Evolutionary conservation across 2,113 vertebrate genomes (phyloP), one percentile per base, ranked within the genome.

Genomic region (Sander lucioperca): DNA sequence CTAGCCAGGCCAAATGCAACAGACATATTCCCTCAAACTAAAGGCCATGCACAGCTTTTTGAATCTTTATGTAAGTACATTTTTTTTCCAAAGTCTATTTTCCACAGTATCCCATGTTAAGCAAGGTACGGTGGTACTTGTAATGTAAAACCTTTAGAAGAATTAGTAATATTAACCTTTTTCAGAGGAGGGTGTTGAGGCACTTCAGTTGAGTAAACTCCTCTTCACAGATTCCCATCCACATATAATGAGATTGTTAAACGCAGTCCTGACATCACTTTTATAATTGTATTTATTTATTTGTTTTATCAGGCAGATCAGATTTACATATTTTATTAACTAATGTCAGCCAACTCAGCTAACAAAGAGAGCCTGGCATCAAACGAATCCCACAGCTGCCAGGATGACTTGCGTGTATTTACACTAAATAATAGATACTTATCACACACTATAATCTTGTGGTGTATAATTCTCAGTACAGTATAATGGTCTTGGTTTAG

Each of bases 161-260:
- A 48, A 65, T 72, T 4, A 58, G 3, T 56, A 25, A 33, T 57
- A 59, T 4, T 39, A 45, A 63, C 65, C 51, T 81, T 39, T 57
- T 27, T 19, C 2, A 74, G 63, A 21, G 43, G 39, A 74, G 12
- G 45, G 3, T 27, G 14, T 61, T 30, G 19, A 85, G 47, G 15
- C 36, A 45, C 70, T 70, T 74, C 33, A 43, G 36, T 33, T 68
- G 48, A 86, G 48, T n/a, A 48, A 48, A 73, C 61, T 62, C 48
- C 50, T 69, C 59, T 72, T 50, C n/a, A 79, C 54, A 70, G 53
- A 70, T 48, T 54, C 59, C 53, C 25, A 30, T 61, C 51, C 43
- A 21, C 5, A 65, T 15, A 13, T 53, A 68, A 68, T 72, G 8
- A 77, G 58, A 39, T 56, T 73, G 23, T 73, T 74, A 43, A 74